Conservation (phyloP, 2,888 invertebrate species). For the Cheilosia variabilis region DNA sequence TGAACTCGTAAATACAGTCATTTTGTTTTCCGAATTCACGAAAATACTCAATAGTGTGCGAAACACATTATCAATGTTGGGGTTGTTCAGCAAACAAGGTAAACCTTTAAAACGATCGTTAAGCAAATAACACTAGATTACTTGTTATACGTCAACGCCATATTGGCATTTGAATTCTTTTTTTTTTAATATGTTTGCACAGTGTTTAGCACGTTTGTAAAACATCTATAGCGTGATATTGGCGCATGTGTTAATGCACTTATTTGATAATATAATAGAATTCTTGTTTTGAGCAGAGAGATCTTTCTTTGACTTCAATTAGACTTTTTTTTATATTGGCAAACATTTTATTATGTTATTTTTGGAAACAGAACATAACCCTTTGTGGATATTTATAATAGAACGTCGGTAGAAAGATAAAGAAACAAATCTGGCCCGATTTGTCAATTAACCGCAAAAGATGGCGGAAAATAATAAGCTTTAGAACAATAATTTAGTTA, state of each 20-base stretch:
- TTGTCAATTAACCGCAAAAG: too few relatives aligned
- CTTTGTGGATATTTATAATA: too few relatives aligned
- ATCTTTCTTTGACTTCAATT: neutral
- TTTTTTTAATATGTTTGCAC: constrained; percentile 20
- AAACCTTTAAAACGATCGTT: constrained; percentile 37
- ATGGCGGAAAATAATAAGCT: too few relatives aligned
- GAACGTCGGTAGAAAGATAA: too few relatives aligned
- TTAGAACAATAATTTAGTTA: too few relatives aligned
- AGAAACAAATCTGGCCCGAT: too few relatives aligned
- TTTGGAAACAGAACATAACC: too few relatives aligned
- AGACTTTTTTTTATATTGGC: too few relatives aligned
- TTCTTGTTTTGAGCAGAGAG: neutral
- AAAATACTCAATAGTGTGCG: constrained; percentile 33
- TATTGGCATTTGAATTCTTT: neutral
- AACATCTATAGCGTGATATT: constrained; percentile 36
- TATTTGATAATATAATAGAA: neutral
- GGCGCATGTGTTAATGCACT: constrained; percentile 30
- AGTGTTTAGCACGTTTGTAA: constrained; percentile 43
- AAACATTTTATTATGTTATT: too few relatives aligned
- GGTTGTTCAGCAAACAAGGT: constrained; percentile 45
- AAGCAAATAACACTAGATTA: constrained; percentile 26
- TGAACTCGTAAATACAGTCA: neutral
- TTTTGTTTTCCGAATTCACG: neutral
- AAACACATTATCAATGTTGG: constrained; percentile 40
- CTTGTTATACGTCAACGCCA: neutral